Base-by-base conservation (phyloP, 2,888 invertebrate genomes). In the Eristalinus aeneus region DNA sequence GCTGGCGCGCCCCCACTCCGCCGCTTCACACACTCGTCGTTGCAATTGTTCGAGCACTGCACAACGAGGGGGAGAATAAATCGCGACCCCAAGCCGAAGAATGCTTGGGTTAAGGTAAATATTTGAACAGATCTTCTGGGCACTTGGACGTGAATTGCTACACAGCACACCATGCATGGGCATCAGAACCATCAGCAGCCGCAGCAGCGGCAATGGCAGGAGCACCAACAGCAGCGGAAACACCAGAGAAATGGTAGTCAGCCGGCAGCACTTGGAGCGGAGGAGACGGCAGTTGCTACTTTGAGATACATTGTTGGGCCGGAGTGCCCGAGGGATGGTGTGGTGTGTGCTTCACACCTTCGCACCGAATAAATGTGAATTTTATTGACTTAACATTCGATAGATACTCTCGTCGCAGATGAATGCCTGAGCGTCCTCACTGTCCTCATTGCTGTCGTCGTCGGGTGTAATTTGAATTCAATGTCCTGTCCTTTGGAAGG, bases 91-190 rank as follows among this genome's bases (percentile, higher is more conserved):
- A 72, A 85, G 84, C 80, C 84, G 32, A 34, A 61, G 80, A 56
- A 60, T 73, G 68, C 79, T 72, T 75, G 75, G 75, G 61, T 72
- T 23, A 84, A 61, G 56, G 80, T 75, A 80, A 85, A 85, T 85
- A 85, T 85, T 85, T 85, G 64, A 85, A 81, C 80, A 80, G 85
- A 85, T 80, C 85, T 85, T 76, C 85, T 85, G 81, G 81, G 68
- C 81, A 85, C 85, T 85, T 85, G 76, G 69, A 64, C 23, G 76
- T 81, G 76, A 85, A 85, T 80, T 85, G 85, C 81, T 72, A 80
- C 79, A 78, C 46, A 46, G 61, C 61, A 71, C 46, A 16, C 46
- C 46, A 16, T 46, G 46, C 46, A 46, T 4, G 46, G 46, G n/a
- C 60, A 34, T 10, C 69, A 69, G n/a, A 11, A 65, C 22, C 31